phyloP scores from a whole-genome alignment of 2,888 invertebrate genomes.

The Campoletis raptor region DNA sequence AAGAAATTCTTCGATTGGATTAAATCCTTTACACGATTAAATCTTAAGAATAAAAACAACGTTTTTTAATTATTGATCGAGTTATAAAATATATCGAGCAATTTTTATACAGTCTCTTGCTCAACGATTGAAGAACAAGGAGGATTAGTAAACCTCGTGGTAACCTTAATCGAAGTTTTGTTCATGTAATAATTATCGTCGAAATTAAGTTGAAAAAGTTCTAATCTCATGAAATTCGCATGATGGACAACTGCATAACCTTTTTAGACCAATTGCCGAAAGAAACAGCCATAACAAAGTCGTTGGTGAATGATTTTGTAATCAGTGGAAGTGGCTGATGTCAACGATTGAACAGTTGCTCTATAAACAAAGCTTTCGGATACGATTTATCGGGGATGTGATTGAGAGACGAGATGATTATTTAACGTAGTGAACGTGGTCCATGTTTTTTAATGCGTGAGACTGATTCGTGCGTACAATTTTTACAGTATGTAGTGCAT shows the following conservation, averaged over 20 bases:
- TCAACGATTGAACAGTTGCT: not conserved
- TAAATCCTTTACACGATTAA: not conserved
- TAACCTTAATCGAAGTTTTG: not conserved
- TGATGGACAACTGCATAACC: too few relatives aligned
- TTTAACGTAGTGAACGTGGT: conserved; percentile 15
- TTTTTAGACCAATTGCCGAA: not conserved
- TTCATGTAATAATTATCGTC: not conserved
- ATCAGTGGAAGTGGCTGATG: not conserved
- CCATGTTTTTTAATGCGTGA: not conserved
- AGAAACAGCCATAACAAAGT: not conserved
- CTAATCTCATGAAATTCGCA: not conserved
- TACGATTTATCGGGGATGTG: not conserved
- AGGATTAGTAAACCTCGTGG: too few relatives aligned
- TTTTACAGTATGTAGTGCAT: not conserved
- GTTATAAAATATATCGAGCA: too few relatives aligned
- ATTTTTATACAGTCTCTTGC: too few relatives aligned
- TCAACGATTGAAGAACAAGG: too few relatives aligned
- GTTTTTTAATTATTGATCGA: not conserved
- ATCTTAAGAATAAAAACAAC: not conserved
- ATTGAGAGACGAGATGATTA: conserved; percentile 25
- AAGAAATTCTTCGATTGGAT: too few relatives aligned
- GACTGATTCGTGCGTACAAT: conserved; percentile 1
- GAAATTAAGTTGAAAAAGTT: not conserved
- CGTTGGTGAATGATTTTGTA: not conserved
- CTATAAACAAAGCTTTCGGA: not conserved